Evolutionary conservation across 2,113 vertebrate genomes (phyloP), one percentile per base, ranked within the genome.

Genomic region (Aphyosemion australe): DNA sequence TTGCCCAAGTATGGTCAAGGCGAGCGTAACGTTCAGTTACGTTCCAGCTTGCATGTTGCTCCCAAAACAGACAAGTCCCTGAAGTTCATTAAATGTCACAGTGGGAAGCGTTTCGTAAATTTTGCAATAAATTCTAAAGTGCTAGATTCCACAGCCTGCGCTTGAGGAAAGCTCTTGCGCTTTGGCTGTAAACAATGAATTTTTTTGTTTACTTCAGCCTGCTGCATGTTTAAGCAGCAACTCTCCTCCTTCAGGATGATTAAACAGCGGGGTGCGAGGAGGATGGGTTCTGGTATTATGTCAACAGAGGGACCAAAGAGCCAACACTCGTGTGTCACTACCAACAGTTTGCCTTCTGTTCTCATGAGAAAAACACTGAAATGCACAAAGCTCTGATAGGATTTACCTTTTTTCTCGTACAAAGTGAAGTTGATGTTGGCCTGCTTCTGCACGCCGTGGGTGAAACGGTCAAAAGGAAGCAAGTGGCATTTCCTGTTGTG

Each of bases 401-500:
- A 79, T 91, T 80, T 94, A 98, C 97, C 96, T 96, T 99, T 99
- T 79, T 95, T 97, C 91, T 99, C 96, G 61, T 95, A 99, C 73
- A 99, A 91, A 80, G 96, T 95, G 66, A 95, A 96, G 66, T 93
- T 92, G 79, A 90, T 88, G 79, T 94, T 91, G 77, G 92, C 91
- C 63, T 94, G 94, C 75, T 92, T 95, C 90, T 92, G 94, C 76
- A 93, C 94, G 66, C 95, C 95, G 78, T 90, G 93, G 79, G 93
- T 94, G 92, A 96, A 93, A 68, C 95, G 95, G 86, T 96, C 96
- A 76, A 96, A 98, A 79, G 95, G 94, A 75, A 97, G 94, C 94
- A 96, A 95, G 82, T 94, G 92, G 88, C 97, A 99, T 83, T 88
- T 92, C 86, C 87, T 89, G 82, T 85, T 90, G 80, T 88, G 89